phyloP scores from a whole-genome alignment of 2,113 vertebrate genomes.

The Vulpes vulpes region DNA sequence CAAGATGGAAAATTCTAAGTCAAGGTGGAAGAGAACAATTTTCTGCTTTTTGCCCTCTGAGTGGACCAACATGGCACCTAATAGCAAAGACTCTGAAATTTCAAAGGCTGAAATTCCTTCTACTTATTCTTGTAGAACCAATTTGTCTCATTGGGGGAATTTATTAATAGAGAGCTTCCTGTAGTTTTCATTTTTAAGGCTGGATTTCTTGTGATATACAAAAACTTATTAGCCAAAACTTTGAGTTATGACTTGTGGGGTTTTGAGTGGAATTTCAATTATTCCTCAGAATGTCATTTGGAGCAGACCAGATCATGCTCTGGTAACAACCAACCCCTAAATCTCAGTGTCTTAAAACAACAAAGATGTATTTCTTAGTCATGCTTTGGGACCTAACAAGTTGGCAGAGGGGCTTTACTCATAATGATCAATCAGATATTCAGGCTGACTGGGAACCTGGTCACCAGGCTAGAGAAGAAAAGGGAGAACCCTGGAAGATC shows the following conservation, averaged over 20 bases:
- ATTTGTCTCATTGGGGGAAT: neutral
- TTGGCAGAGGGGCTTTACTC: neutral
- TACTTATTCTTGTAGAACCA: neutral
- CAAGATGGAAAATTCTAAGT: neutral
- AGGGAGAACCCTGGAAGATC: neutral
- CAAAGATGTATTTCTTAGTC: neutral
- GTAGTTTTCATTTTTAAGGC: neutral
- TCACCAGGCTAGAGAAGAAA: neutral
- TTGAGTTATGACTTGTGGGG: neutral
- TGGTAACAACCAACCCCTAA: neutral
- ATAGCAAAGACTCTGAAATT: neutral
- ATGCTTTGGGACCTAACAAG: neutral
- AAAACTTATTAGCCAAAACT: neutral
- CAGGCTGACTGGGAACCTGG: neutral
- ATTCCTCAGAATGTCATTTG: neutral
- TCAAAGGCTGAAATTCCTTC: neutral
- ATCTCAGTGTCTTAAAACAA: neutral
- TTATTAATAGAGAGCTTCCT: neutral
- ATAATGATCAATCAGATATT: neutral
- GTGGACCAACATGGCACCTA: neutral
- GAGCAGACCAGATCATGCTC: neutral
- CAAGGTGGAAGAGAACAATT: neutral
- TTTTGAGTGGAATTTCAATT: constrained; percentile 26
- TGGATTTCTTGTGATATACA: neutral
- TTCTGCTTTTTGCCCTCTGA: neutral